Base-by-base conservation (phyloP, 1,140 invertebrate species). In the Hyles vespertilio region DNA sequence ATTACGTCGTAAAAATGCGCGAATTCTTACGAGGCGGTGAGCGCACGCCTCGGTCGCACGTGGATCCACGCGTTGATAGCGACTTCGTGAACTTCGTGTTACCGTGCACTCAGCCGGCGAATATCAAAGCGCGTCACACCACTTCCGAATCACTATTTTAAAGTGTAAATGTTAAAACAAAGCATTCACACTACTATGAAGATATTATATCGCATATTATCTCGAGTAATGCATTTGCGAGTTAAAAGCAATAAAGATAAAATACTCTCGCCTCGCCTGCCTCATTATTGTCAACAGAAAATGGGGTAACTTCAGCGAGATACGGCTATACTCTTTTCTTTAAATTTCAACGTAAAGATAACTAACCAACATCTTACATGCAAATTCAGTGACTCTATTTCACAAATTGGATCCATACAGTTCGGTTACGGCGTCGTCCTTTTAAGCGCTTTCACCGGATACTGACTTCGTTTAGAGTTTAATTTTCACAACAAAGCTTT, bases 61-160 rank as follows among this genome's bases (percentile, higher is more conserved):
- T 80, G 75, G 79, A 86, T 86, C 67, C 81, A 87, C 79, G 81
- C 79, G 73, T 76, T 74, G 81, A 86, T 86, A 86, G 73, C 70
- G 64, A 58, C 67, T 67, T 79, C 78, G 79, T 84, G 81, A 77
- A 67, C 63, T 51, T 63, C 60, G 63, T 67, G 62, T 72, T 76
- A 72, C 65, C 57, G 61, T 68, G 59, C 70, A 77, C 32, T 32
- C 45, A 58, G 57, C 53, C 64, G 65, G 63, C 65, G 56, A 59
- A 48, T 58, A 49, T 54, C 61, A 63, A 61, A 65, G 36, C 36
- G 36, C 36, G 36, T 40, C 36, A 8, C 8, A 8, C 4, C 36
- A 5, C 8, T 40, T 40, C 36, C 36, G 36, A 40, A 40, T 22
- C 22, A 22, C 22, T 22, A 22, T 22, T 22, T 22, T 22, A 22